Evolutionary conservation across 2,113 vertebrate species (phyloP).

Genomic region (Siniperca chuatsi): DNA sequence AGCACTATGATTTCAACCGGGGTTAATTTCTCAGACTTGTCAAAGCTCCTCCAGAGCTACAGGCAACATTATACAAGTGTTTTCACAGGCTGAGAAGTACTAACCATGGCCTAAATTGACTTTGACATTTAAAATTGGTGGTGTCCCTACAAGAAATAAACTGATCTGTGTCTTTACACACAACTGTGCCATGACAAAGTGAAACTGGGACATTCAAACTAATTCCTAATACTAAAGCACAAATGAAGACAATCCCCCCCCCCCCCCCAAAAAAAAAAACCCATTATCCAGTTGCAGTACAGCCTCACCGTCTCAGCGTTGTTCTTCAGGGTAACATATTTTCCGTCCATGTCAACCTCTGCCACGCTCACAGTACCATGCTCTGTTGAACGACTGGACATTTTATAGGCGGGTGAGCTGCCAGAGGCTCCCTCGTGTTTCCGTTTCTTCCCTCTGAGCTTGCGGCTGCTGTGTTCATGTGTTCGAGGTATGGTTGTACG

Average conservation of each 20-base stretch:
- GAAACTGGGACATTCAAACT: not conserved
- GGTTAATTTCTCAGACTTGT: not conserved
- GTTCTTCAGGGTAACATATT: constrained; percentile 87
- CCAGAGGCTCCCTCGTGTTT: constrained; percentile 79
- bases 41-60: not conserved
- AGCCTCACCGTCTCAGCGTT: constrained; percentile 80
- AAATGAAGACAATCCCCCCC: not conserved
- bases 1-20: not conserved
- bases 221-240: not conserved
- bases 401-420: constrained; percentile 71
- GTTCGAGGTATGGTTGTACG: constrained; percentile 45
- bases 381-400: constrained; percentile 77
- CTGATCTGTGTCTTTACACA: not conserved
- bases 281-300: not conserved
- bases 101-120: too few species aligned
- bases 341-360: constrained; percentile 87
- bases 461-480: constrained; percentile 64
- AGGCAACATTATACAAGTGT: not conserved
- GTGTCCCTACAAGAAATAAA: not conserved
- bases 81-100: too few species aligned
- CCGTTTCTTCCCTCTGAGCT: constrained; percentile 83
- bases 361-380: constrained; percentile 83
- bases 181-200: not conserved
- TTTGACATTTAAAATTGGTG: too few species aligned
- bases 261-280: not conserved